Conservation (phyloP, 1,140 invertebrate genomes). For the Bactericera cockerelli region DNA sequence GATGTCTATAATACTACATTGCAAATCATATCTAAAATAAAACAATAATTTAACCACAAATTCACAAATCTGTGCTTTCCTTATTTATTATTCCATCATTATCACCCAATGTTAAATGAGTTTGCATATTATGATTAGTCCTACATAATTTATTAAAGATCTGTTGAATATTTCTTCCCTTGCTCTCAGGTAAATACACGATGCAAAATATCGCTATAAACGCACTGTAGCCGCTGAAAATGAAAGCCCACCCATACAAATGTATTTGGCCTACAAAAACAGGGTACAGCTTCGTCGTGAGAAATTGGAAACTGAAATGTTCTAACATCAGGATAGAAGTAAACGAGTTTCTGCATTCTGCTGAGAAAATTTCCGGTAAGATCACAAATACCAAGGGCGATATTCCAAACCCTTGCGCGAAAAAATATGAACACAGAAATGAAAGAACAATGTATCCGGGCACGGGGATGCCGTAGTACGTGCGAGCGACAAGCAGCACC, state of each 20-base stretch:
- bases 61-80: too few relatives aligned
- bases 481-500: neutral
- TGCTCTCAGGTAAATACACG: neutral
- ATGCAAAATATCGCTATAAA: neutral
- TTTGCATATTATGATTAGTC: too few relatives aligned
- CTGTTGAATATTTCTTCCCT: neutral
- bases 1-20: too few relatives aligned
- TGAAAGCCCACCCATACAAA: conserved; percentile 1
- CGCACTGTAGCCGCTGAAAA: neutral
- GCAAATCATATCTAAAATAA: too few relatives aligned
- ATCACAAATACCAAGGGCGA: neutral
- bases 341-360: neutral
- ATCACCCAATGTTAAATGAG: too few relatives aligned
- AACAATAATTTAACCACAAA: too few relatives aligned
- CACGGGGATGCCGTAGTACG: neutral
- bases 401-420: neutral
- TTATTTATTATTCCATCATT: too few relatives aligned
- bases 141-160: neutral
- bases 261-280: neutral
- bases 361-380: neutral
- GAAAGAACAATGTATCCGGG: neutral
- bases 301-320: neutral
- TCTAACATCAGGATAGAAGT: neutral
- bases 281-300: neutral
- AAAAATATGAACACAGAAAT: neutral